phyloP scores from a whole-genome alignment of 2,113 vertebrate genomes.

The Synodontis membranacea region DNA sequence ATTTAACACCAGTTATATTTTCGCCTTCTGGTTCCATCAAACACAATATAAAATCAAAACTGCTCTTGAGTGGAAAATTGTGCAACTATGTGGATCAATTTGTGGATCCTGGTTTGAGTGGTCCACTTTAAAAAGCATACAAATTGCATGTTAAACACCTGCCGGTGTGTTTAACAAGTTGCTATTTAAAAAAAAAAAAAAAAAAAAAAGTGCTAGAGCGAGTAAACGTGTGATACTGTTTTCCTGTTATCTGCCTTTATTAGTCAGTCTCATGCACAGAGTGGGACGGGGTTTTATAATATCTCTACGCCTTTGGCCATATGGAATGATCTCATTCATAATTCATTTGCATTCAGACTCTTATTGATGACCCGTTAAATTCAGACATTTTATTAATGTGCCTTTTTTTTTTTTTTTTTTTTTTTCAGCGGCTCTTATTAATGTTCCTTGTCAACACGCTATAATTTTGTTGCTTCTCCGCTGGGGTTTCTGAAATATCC shows the following conservation, averaged over 20 bases:
- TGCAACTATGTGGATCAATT: not conserved
- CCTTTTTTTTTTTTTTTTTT: too few relatives aligned
- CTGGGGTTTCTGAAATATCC: not conserved
- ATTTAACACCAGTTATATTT: not conserved
- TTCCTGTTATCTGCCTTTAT: slow-evolving; percentile 29
- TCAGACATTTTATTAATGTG: slow-evolving; percentile 38
- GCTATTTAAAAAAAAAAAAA: not conserved
- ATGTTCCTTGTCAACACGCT: slow-evolving; percentile 12
- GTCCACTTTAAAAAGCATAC: not conserved
- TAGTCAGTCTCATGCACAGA: slow-evolving; percentile 14
- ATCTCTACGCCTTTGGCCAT: slow-evolving; percentile 40
- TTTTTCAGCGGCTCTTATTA: slow-evolving; percentile 4
- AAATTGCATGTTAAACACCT: slow-evolving; percentile 1
- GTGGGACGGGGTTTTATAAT: slow-evolving; percentile 27
- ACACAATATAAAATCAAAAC: slow-evolving; percentile 4
- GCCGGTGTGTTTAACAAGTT: not conserved
- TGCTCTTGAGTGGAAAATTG: not conserved
- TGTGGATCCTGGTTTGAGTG: not conserved
- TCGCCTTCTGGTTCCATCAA: not conserved
- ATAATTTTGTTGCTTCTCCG: not conserved
- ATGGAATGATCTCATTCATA: slow-evolving; percentile 46
- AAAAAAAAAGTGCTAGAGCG: not conserved
- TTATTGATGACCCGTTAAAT: slow-evolving; percentile 48
- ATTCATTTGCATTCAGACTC: slow-evolving; percentile 44
- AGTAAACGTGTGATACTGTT: slow-evolving; percentile 18